phyloP scores from a whole-genome alignment of 2,113 vertebrate species.

The Melanerpes formicivorus region DNA sequence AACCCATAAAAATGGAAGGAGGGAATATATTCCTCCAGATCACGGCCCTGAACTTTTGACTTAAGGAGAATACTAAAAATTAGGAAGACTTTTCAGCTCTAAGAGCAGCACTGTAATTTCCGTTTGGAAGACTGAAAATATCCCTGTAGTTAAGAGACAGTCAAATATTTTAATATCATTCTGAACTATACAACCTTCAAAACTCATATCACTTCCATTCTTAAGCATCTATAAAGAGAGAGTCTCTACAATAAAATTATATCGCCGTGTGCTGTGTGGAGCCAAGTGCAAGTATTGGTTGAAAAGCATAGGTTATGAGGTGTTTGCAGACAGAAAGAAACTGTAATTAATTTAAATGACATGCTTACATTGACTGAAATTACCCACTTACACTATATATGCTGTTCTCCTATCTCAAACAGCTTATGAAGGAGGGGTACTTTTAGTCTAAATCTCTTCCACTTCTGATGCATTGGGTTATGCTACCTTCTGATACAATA shows the following conservation, averaged over 20 bases:
- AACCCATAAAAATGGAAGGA: not conserved
- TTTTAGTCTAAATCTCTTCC: not conserved
- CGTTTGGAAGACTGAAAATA: constrained; percentile 42
- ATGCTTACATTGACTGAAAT: not conserved
- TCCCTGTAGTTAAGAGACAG: constrained; percentile 42
- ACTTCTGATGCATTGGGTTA: not conserved
- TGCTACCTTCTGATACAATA: not conserved
- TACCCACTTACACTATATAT: not conserved
- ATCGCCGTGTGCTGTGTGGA: not conserved
- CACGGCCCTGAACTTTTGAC: not conserved
- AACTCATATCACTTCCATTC: constrained; percentile 30
- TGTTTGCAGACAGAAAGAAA: constrained; percentile 37
- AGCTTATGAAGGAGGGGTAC: not conserved
- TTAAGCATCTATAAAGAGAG: constrained; percentile 33
- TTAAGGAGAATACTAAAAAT: constrained; percentile 22
- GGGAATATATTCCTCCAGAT: not conserved
- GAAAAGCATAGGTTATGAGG: constrained; percentile 13
- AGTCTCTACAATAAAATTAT: constrained; percentile 57
- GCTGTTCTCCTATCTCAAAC: not conserved
- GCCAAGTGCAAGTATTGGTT: not conserved
- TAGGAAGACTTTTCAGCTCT: not conserved
- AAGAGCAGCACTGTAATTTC: not conserved
- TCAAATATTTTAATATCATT: constrained; percentile 55
- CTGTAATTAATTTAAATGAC: constrained; percentile 30
- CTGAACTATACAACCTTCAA: not conserved